A percentile compares a stretch with the other conserved stretches of the same genome.
Conservation (phyloP, 2,797 vertebrate genomes). For the Danio aesculapii region DNA sequence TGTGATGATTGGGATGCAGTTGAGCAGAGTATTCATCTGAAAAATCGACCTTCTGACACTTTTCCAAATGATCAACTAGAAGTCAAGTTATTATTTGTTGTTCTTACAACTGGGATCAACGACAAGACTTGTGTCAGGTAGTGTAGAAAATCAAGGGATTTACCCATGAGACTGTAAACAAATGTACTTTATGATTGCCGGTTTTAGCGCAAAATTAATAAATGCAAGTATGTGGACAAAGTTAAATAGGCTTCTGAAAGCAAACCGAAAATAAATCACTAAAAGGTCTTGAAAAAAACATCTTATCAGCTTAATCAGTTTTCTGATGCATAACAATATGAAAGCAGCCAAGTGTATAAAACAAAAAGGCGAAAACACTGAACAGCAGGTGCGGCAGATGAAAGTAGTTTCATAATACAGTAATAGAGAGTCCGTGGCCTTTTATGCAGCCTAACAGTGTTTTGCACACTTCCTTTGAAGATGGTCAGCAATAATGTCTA, state of each 20-base stretch:
- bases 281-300: constrained; percentile 28
- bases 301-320: constrained; percentile 23
- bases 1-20: no score
- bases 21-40: no score
- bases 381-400: constrained; percentile 39
- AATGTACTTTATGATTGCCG: not conserved
- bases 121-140: no score
- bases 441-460: constrained; percentile 10
- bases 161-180: not conserved
- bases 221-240: not conserved
- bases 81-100: no score
- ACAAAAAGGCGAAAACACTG: constrained; percentile 1
- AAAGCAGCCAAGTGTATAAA: constrained; percentile 42
- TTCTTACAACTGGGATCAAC: no score
- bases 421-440: constrained; percentile 22
- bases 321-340: constrained; percentile 34
- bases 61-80: no score
- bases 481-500: constrained; percentile 19
- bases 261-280: constrained; percentile 16
- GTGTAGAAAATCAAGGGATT: not conserved
- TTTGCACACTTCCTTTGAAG: constrained; percentile 37
- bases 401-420: constrained; percentile 39
- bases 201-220: constrained; percentile 23
- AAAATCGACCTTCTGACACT: no score
- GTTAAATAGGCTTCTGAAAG: not conserved